Base-by-base conservation (phyloP, 1,140 invertebrate species). In the Drosophila virilis region DNA sequence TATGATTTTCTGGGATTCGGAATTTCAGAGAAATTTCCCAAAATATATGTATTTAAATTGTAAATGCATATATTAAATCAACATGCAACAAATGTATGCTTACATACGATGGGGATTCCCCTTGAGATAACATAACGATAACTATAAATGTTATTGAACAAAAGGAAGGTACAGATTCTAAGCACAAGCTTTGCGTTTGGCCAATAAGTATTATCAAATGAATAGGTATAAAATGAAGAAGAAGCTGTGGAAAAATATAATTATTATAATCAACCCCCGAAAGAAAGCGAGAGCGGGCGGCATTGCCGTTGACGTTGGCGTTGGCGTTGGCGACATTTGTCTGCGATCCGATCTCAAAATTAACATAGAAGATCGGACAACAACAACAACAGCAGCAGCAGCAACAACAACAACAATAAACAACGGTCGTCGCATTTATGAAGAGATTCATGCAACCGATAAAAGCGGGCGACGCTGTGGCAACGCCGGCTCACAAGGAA, bases 281-380 rank as follows among this genome's bases (percentile, higher is more conserved):
- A 85, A 86, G 82, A 86, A 86, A 86, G 82, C 83, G 82, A 85
- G 74, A 86, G 83, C 83, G 78, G 75, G 70, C 57, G 67, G 68
- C 69, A 28, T 28, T 5, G 22, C 22, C 22, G 22, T 17, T 17
- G 17, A 0, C 17, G 17, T 17, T 17, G 17, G 17, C 17, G 17
- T 28, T 28, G 22, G 22, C 22, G 64, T 70, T 83, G 72, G 46
- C 28, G 40, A 40, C 33, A 72, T 46, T 71, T 68, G 45, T 60
- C 37, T 62, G 37, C 35, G 67, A 65, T 66, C 55, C 64, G 68
- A 69, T 58, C 69, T 43, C 38, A 40, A 59, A 71, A 80, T 81
- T 77, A 77, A 73, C 78, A 81, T 80, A 80, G 76, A 60, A 68
- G 70, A 77, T 77, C 45, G 38, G 40, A 60, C 68, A 73, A 60